These are phyloP conservation scores for Calephelis perditalis DNA, from an alignment of 2,888 invertebrate genomes.

Conservation along the genomic window DNA sequence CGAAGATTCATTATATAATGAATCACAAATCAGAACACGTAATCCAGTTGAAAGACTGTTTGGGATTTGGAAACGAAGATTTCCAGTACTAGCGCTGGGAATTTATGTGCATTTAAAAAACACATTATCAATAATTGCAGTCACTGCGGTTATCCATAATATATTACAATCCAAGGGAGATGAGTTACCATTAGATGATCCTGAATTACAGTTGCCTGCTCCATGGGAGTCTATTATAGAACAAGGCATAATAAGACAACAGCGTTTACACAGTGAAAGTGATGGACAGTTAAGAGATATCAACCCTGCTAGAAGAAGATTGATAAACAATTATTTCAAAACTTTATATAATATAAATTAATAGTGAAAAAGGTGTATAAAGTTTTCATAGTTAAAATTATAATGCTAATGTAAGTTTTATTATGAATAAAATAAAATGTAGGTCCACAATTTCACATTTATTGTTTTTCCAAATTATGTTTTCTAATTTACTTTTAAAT, in stretches of 20 bases:
- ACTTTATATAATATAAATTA: background rate
- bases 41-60: conserved; percentile 14
- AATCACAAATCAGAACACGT: conserved; percentile 14
- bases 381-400: background rate
- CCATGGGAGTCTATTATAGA: background rate
- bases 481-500: too few relatives aligned
- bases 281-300: background rate
- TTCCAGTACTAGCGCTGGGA: conserved; percentile 1
- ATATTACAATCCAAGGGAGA: too few relatives aligned
- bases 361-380: background rate
- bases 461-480: too few relatives aligned
- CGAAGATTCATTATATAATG: background rate
- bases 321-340: background rate
- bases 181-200: background rate
- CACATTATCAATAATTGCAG: background rate
- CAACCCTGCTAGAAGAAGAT: background rate
- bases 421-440: background rate
- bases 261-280: background rate
- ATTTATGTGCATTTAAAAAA: background rate
- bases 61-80: conserved; percentile 1
- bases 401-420: background rate
- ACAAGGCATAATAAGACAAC: background rate
- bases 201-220: background rate
- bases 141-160: background rate
- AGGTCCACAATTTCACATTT: background rate